phyloP scores from a whole-genome alignment of 2,888 invertebrate species.

The Spisula subtruncata region DNA sequence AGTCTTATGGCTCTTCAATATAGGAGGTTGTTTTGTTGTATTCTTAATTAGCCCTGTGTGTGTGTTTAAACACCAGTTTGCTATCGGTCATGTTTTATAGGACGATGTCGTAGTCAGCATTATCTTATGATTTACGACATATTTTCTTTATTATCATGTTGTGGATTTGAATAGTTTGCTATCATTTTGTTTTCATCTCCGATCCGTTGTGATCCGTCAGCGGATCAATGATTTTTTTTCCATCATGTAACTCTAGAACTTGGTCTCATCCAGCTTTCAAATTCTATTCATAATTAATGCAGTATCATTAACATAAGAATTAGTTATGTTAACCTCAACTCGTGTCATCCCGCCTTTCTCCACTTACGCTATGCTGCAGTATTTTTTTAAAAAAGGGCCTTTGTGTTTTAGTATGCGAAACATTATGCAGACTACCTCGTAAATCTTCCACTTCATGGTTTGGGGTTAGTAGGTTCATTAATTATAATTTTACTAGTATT shows the following conservation, averaged over 20 bases:
- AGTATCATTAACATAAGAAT: neutral
- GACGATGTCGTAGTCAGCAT: neutral
- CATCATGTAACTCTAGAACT: neutral
- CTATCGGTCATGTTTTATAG: conserved; percentile 9
- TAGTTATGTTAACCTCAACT: neutral
- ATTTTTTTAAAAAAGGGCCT: neutral
- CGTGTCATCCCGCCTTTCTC: neutral
- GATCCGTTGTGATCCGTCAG: too few relatives aligned
- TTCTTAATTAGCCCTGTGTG: conserved; percentile 18
- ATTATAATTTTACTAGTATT: neutral
- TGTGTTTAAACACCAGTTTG: neutral
- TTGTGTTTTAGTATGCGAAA: neutral
- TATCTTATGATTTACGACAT: conserved; percentile 11
- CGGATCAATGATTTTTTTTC: neutral
- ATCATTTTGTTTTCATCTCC: conserved; percentile 4
- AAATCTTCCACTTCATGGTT: neutral
- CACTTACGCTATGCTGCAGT: neutral
- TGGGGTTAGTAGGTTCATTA: neutral
- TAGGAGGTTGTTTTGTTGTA: conserved; percentile 8
- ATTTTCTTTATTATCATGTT: neutral
- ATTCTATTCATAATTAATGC: conserved; percentile 14
- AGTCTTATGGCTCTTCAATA: neutral
- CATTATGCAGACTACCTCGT: neutral
- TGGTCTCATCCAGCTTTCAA: neutral
- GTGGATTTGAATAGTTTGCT: neutral